Evolutionary conservation across 2,797 vertebrate species (phyloP).

Genomic region (Morelia viridis): DNA sequence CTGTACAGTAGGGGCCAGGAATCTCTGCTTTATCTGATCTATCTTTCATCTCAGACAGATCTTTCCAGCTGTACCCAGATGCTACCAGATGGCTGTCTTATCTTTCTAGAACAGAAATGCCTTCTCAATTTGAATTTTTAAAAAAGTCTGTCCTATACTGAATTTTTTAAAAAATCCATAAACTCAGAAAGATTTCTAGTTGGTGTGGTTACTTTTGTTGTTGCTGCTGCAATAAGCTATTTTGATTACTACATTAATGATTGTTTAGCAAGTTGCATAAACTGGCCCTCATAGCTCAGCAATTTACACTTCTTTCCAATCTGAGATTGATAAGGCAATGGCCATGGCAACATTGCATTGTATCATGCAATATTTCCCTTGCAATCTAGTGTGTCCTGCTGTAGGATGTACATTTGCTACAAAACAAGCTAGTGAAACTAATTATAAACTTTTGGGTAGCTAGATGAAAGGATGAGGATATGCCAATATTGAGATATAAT

Average conservation of each 20-base stretch:
- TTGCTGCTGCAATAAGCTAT: background rate
- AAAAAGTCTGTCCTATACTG: background rate
- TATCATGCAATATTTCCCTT: background rate
- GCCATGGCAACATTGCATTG: background rate
- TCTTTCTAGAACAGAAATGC: background rate
- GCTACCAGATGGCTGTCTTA: slow-evolving; percentile 1
- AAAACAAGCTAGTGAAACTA: background rate
- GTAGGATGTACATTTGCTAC: no score
- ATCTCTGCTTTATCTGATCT: slow-evolving; percentile 20
- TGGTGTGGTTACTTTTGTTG: background rate
- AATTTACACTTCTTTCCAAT: background rate
- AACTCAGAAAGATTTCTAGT: background rate
- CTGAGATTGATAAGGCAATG: background rate
- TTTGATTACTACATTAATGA: background rate
- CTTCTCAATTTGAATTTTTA: background rate
- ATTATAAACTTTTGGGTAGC: background rate
- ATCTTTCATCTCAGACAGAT: slow-evolving; percentile 17
- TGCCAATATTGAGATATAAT: background rate
- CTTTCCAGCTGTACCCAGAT: slow-evolving; percentile 15
- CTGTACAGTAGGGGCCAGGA: background rate
- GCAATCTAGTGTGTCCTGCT: no score
- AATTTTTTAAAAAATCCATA: background rate
- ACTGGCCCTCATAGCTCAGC: background rate
- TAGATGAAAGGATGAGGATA: background rate
- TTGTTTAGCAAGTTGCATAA: background rate